Percentiles rank a stretch among this genome's conserved stretches.
phyloP scores from a whole-genome alignment of 2,888 invertebrate genomes.

The Drosophila anomelani region DNA sequence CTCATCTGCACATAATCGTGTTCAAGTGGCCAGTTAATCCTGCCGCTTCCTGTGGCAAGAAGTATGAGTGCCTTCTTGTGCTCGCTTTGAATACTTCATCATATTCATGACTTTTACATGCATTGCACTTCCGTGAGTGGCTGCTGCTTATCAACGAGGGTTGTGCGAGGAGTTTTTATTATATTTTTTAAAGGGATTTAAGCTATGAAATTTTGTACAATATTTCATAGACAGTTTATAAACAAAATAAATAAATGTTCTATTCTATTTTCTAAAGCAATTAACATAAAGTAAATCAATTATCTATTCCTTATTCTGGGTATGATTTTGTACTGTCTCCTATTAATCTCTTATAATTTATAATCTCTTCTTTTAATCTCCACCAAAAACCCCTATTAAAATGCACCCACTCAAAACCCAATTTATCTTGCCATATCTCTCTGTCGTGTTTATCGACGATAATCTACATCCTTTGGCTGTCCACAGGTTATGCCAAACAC shows the following conservation, averaged over 20 bases:
- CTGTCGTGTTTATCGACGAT: slow-evolving; percentile 36
- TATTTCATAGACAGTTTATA: neutral
- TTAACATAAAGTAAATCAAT: too few relatives aligned
- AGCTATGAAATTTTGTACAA: neutral
- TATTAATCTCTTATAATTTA: neutral
- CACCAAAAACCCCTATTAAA: neutral
- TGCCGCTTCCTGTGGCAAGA: slow-evolving; percentile 57
- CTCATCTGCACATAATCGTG: slow-evolving; percentile 56
- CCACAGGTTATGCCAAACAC: slow-evolving; percentile 37
- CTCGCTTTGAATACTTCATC: slow-evolving; percentile 45
- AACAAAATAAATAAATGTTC: neutral
- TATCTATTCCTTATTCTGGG: neutral
- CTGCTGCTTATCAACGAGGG: slow-evolving; percentile 51
- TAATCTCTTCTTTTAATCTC: neutral
- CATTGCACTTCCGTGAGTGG: slow-evolving; percentile 57
- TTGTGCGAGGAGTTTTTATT: neutral
- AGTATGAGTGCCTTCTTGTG: slow-evolving; percentile 12
- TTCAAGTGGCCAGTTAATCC: slow-evolving; percentile 78
- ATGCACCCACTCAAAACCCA: slow-evolving; percentile 4
- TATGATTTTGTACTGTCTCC: neutral
- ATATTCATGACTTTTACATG: slow-evolving; percentile 57
- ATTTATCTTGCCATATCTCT: slow-evolving; percentile 16
- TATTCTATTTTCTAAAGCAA: neutral
- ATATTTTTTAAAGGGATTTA: too few relatives aligned
- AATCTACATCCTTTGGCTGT: slow-evolving; percentile 34